phyloP scores from a whole-genome alignment of 1,140 invertebrate genomes.

The Hesperophylax magnus region DNA sequence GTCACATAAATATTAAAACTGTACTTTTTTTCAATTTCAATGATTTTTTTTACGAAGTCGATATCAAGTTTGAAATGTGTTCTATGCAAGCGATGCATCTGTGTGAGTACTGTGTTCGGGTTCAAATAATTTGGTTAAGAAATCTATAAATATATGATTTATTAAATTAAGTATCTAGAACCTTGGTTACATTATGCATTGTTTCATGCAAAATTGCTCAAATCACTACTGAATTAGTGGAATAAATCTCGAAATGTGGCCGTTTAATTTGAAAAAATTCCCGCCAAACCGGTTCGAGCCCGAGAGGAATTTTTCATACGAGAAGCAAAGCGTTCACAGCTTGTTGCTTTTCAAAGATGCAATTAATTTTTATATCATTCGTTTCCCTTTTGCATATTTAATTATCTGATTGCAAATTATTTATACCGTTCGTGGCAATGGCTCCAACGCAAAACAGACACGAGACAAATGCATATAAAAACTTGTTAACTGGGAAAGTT shows the following conservation, averaged over 20 bases:
- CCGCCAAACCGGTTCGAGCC: background rate
- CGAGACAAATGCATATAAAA: slow-evolving; percentile 16
- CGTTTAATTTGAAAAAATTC: background rate
- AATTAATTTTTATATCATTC: slow-evolving; percentile 54
- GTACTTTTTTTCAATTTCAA: no score
- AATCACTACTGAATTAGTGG: background rate
- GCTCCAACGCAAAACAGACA: slow-evolving; percentile 37
- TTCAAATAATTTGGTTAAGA: no score
- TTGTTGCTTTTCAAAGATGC: slow-evolving; percentile 51
- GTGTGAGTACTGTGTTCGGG: no score
- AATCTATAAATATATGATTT: no score
- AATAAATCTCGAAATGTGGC: background rate
- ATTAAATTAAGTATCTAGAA: no score
- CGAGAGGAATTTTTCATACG: slow-evolving; percentile 9
- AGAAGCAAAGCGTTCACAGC: slow-evolving; percentile 44
- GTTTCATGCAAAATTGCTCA: background rate
- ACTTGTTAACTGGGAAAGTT: background rate
- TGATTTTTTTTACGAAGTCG: no score
- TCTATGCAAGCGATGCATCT: no score
- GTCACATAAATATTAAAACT: no score
- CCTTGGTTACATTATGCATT: no score
- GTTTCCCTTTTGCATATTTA: slow-evolving; percentile 53
- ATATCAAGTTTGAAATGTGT: no score
- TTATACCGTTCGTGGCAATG: slow-evolving; percentile 37
- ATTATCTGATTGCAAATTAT: slow-evolving; percentile 55